Evolutionary conservation across 2,888 invertebrate genomes (phyloP), one percentile per base, ranked within the genome.

Genomic region (Drosophila cognata): DNA sequence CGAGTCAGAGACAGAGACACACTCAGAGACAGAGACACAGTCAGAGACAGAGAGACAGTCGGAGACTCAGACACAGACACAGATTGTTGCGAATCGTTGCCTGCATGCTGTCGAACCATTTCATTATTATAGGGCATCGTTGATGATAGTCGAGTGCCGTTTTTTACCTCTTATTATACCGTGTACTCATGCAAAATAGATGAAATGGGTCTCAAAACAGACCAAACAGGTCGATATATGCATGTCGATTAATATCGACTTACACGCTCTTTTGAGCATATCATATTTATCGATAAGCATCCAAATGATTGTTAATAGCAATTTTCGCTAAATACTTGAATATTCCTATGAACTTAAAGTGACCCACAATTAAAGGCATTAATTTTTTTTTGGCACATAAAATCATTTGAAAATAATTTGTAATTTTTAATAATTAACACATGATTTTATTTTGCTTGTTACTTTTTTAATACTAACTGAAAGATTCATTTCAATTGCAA

Each of bases 61-160:
- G 35, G 48, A 36, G 46, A 51, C 43, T 25, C n/a, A 18, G 38
- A 31, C 46, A 43, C 59, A 57, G 38, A 59, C 53, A 33, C 29
- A 50, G 76, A 62, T 65, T 51, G 41, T 35, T 65, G 31, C 21
- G 52, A 53, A 53, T 21, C 43, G 33, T 25, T 6, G 25, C 48
- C 51, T 13, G 16, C 41, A 11, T 25, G 57, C 56, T 53, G 53
- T 51, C 51, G 71, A 64, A 71, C 77, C 83, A 78, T 85, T 90
- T 86, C 73, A 88, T 88, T 90, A 85, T 86, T 86, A 74, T 86
- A 81, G 89, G 81, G 84, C 86, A 80, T 76, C 70, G 48, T 35
- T 36, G 62, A 38, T 50, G 71, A 76, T 77, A 71, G 57, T 62
- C 62, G 60, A 46, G 53, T 66, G 53, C 35, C 43, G 52, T 55